A percentile compares a stretch with the other conserved stretches of the same genome.
Evolutionary conservation across 2,797 vertebrate species (phyloP).

Genomic region (Rhynchotus rufescens): DNA sequence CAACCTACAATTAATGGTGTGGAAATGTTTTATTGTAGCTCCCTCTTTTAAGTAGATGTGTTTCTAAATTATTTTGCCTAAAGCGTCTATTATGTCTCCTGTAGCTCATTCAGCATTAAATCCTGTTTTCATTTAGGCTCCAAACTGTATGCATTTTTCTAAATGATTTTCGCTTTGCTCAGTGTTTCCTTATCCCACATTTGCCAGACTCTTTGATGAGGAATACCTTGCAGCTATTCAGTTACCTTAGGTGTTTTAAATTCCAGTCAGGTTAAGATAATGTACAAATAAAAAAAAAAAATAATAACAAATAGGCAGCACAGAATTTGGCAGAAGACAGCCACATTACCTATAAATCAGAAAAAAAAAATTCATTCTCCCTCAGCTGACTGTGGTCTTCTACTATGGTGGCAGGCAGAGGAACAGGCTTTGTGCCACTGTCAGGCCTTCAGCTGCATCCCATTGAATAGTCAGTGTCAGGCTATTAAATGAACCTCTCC

Average conservation of each 20-base stretch:
- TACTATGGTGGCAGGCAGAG: not conserved
- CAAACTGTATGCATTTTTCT: not conserved
- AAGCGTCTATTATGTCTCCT: slow-evolving; percentile 38
- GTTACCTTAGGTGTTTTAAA: not conserved
- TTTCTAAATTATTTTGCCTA: slow-evolving; percentile 66
- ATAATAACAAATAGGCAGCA: not conserved
- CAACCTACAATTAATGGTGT: slow-evolving; percentile 45
- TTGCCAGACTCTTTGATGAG: not conserved
- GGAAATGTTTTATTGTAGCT: slow-evolving; percentile 49
- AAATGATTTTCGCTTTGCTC: not conserved
- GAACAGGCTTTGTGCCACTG: not conserved
- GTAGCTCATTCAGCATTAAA: slow-evolving; percentile 28
- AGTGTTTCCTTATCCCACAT: not conserved
- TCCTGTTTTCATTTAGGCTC: not conserved
- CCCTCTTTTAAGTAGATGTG: slow-evolving; percentile 42
- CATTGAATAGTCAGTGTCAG: fast-evolving
- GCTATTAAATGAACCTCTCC: not conserved
- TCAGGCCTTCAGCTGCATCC: not conserved
- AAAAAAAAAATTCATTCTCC: not conserved
- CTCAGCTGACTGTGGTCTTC: not conserved
- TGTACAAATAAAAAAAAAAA: not conserved
- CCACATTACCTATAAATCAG: not conserved
- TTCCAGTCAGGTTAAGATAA: not conserved
- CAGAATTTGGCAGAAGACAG: fast-evolving
- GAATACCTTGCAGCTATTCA: not conserved